Percentiles rank a stretch among this genome's conserved stretches.
Conservation (phyloP, 1,140 invertebrate species). For the Eupristina koningsbergeri region DNA sequence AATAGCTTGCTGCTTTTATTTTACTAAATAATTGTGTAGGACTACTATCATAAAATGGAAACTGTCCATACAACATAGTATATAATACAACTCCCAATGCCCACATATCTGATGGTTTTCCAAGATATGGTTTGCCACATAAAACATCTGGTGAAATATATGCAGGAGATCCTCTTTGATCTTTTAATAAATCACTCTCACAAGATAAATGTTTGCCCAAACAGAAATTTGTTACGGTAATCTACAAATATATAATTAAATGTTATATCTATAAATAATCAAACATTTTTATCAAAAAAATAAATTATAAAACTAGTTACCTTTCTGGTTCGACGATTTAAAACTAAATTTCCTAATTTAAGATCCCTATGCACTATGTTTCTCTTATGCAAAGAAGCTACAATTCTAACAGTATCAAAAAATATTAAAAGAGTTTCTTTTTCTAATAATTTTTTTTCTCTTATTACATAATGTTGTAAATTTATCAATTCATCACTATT, state of each 20-base stretch:
- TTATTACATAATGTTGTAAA: constrained; percentile 87
- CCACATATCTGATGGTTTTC: constrained; percentile 92
- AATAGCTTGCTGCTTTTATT: constrained; percentile 81
- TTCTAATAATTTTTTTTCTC: constrained; percentile 85
- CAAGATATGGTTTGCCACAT: constrained; percentile 81
- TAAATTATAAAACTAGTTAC: constrained; percentile 46
- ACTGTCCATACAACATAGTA: constrained; percentile 90
- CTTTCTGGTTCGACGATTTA: constrained; percentile 80
- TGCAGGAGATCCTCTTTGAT: constrained; percentile 88
- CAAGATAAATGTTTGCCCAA: constrained; percentile 85
- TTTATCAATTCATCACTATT: constrained; percentile 82
- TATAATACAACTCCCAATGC: constrained; percentile 87
- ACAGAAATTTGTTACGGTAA: constrained; percentile 88
- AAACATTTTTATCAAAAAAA: too few species aligned
- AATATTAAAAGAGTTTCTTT: constrained; percentile 85
- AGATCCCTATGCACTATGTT: constrained; percentile 89
- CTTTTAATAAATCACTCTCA: constrained; percentile 83
- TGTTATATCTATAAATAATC: background rate
- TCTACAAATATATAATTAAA: constrained; percentile 62
- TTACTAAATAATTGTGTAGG: constrained; percentile 86
- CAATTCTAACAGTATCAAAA: constrained; percentile 83
- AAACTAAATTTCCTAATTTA: constrained; percentile 86
- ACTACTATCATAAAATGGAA: constrained; percentile 87
- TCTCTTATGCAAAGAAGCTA: constrained; percentile 84
- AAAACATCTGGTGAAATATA: constrained; percentile 90